Conservation (phyloP, 2,888 invertebrate species). For the Chirona hameri region DNA sequence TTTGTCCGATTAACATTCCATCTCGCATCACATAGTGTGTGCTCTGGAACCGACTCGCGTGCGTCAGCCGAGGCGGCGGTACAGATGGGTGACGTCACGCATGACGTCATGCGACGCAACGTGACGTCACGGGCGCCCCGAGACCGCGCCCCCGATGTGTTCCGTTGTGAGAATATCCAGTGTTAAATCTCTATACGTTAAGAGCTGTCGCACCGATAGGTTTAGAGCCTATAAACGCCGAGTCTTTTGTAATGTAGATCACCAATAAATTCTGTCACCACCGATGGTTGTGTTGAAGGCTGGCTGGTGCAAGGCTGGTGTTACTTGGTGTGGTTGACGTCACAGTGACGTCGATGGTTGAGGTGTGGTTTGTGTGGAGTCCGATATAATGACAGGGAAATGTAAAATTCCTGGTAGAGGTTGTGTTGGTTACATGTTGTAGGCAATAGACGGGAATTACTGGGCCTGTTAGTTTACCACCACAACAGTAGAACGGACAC, state of each 20-base stretch:
- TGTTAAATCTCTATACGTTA: neutral
- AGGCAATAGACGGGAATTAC: no score
- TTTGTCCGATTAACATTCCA: slow-evolving; percentile 24
- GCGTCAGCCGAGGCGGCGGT: neutral
- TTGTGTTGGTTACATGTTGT: no score
- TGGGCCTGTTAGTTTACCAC: no score
- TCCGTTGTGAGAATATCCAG: neutral
- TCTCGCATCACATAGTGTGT: slow-evolving; percentile 13
- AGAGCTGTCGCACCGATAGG: slow-evolving; percentile 23
- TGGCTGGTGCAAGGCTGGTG: no score
- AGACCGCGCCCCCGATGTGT: neutral
- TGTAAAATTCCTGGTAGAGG: no score
- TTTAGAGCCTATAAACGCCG: neutral
- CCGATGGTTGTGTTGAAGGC: neutral
- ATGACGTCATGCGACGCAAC: no score
- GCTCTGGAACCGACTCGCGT: neutral
- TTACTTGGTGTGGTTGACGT: no score
- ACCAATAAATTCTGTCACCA: slow-evolving; percentile 25
- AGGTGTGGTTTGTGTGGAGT: no score
- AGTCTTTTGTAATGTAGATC: slow-evolving; percentile 26
- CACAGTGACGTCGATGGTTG: no score
- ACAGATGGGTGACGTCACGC: neutral
- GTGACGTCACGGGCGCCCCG: neutral
- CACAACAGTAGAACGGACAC: no score
- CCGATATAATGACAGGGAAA: no score